Evolutionary conservation across 2,888 invertebrate species (phyloP), one percentile per base, ranked within the genome.

Genomic region (Ashinkailepas kermadecensis): DNA sequence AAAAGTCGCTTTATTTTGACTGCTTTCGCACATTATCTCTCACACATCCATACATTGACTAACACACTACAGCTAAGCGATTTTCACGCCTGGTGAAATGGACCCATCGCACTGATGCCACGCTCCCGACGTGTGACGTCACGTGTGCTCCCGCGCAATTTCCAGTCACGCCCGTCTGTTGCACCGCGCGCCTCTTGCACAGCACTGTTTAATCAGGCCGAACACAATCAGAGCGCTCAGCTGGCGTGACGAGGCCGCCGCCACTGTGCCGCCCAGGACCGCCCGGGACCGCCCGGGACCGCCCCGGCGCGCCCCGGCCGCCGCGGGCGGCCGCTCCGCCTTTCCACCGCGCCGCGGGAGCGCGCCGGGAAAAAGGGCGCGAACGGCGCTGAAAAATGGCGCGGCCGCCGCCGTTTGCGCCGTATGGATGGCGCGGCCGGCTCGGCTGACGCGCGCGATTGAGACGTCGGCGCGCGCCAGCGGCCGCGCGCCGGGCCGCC

Each of bases 311-410:
- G 62, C 12, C 58, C 2, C 58, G 18, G 18, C 12, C 18, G 62
- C 62, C 62, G 18, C 62, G 65, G 18, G 65, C n/a, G 10, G 65
- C 65, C 10, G n/a, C n/a, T 23, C 23, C 65, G 65, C 23, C 65
- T 65, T 12, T 18, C 7, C 12, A 6, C 4, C 65, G n/a, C 65
- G 65, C 74, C 74, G 74, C 54, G 23, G 39, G 54, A 15, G 74
- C 74, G 54, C 54, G 12, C 25, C 25, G 10, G 39, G 74, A 74
- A 74, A 74, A 74, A 74, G 54, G 74, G 74, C 74, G 74, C 54
- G 18, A 74, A 54, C 39, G 54, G 54, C 54, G 74, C 74, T 74
- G 74, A 74, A 18, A 74, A 74, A 74, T 74, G 74, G 74, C 74
- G 74, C 54, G 74, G 2, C 70, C 10, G n/a, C 15, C 39, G 6